A percentile compares a stretch with the other conserved stretches of the same genome.
Evolutionary conservation across 2,888 invertebrate genomes (phyloP).

Genomic region (Ypsolopha scabrella): DNA sequence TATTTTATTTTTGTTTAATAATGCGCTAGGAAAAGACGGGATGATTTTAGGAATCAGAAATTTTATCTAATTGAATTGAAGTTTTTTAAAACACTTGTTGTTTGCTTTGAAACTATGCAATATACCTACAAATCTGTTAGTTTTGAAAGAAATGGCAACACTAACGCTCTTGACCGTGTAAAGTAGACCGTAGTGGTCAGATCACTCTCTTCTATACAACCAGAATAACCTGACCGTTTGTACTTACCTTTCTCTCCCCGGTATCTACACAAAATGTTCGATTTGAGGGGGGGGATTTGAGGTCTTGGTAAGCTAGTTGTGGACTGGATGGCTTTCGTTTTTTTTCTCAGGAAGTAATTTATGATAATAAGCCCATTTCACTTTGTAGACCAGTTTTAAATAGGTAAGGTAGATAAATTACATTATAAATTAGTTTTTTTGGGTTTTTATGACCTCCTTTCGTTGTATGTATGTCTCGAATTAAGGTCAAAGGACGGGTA

Average conservation of each 20-base stretch:
- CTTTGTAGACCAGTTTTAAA: slow-evolving; percentile 3
- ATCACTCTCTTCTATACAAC: slow-evolving; percentile 21
- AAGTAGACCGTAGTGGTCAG: slow-evolving; percentile 45
- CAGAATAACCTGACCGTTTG: neutral
- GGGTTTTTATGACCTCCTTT: neutral
- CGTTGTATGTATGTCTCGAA: too few species aligned
- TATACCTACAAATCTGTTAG: too few species aligned
- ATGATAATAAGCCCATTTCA: slow-evolving; percentile 2
- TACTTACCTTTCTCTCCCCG: neutral
- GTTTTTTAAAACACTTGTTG: too few species aligned
- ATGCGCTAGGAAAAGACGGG: too few species aligned
- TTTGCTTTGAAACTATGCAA: too few species aligned
- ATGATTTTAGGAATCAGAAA: too few species aligned
- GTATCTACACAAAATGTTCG: neutral
- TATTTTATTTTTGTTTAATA: too few species aligned
- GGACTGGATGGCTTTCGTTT: neutral
- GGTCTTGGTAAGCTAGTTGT: neutral
- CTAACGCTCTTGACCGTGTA: slow-evolving; percentile 57
- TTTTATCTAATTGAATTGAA: too few species aligned
- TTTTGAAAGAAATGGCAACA: slow-evolving; percentile 28
- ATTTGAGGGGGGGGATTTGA: neutral
- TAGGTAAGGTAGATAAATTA: neutral
- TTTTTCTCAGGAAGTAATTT: slow-evolving; percentile 1
- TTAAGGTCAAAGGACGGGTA: too few species aligned
- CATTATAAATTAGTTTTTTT: neutral